A percentile compares a stretch with the other conserved stretches of the same genome.
Conservation (phyloP, 2,888 invertebrate species). For the Drosophila tripunctata region DNA sequence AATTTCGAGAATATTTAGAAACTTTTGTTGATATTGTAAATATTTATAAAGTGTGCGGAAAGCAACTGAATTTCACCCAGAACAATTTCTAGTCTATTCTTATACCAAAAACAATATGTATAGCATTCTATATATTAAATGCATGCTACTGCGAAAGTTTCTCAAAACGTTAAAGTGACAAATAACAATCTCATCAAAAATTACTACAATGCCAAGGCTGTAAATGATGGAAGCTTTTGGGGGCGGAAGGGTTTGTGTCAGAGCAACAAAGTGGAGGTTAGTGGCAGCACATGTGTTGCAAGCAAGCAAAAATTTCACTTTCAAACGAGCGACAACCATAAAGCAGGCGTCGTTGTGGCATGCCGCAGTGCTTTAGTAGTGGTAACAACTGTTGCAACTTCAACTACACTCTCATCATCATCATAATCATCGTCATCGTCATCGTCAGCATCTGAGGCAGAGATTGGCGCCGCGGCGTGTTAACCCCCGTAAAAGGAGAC, state of each 20-base stretch:
- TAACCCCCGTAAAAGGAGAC: constrained; percentile 61
- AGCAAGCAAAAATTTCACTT: constrained; percentile 60
- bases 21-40: constrained; percentile 1
- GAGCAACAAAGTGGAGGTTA: no score
- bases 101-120: no score
- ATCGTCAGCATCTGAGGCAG: constrained; percentile 10
- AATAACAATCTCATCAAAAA: constrained; percentile 9
- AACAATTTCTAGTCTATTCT: not conserved
- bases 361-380: constrained; percentile 9
- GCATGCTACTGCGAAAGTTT: no score
- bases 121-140: no score
- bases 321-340: constrained; percentile 51
- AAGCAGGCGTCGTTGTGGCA: constrained; percentile 22
- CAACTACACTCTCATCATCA: constrained; percentile 20
- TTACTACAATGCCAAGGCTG: constrained; percentile 35
- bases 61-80: not conserved
- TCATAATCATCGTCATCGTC: constrained; percentile 18
- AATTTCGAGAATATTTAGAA: constrained; percentile 9
- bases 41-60: constrained; percentile 11
- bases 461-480: constrained; percentile 48
- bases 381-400: constrained; percentile 29
- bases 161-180: not conserved
- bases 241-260: not conserved
- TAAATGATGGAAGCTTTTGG: not conserved
- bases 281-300: constrained; percentile 33